phyloP scores from a whole-genome alignment of 2,888 invertebrate species.

The Saturnia japonica region DNA sequence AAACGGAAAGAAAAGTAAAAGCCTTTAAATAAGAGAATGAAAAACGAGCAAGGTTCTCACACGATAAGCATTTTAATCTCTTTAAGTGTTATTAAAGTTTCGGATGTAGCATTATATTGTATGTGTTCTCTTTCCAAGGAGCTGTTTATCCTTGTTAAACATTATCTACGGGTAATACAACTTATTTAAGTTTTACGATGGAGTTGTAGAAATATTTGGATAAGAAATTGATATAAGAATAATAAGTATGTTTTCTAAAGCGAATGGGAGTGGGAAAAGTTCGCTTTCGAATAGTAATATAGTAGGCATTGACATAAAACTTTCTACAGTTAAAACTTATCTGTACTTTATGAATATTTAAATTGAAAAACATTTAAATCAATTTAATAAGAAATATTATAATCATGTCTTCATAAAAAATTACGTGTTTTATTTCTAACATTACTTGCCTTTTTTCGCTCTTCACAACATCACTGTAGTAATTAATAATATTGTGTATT shows the following conservation, averaged over 20 bases:
- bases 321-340: not conserved
- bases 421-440: not conserved
- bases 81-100: slow-evolving; percentile 64
- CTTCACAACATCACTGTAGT: not conserved
- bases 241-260: not conserved
- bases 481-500: not conserved
- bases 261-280: not conserved
- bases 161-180: not conserved
- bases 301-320: not conserved
- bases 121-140: slow-evolving; percentile 10
- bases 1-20: slow-evolving; percentile 70
- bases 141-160: slow-evolving; percentile 6
- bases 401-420: not conserved
- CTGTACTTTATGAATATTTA: not conserved
- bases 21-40: slow-evolving; percentile 70
- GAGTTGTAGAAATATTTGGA: not conserved
- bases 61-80: slow-evolving; percentile 77
- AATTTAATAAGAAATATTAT: not conserved
- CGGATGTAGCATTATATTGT: slow-evolving; percentile 19
- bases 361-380: not conserved
- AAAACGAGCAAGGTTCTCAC: slow-evolving; percentile 69
- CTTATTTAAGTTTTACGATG: not conserved
- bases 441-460: not conserved
- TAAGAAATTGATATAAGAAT: not conserved
- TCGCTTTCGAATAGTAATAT: not conserved